Percentiles rank a stretch among this genome's conserved stretches.
These are phyloP conservation scores for Tragopan temminckii DNA, from an alignment of 2,797 vertebrate genomes.

Conservation along the genomic window DNA sequence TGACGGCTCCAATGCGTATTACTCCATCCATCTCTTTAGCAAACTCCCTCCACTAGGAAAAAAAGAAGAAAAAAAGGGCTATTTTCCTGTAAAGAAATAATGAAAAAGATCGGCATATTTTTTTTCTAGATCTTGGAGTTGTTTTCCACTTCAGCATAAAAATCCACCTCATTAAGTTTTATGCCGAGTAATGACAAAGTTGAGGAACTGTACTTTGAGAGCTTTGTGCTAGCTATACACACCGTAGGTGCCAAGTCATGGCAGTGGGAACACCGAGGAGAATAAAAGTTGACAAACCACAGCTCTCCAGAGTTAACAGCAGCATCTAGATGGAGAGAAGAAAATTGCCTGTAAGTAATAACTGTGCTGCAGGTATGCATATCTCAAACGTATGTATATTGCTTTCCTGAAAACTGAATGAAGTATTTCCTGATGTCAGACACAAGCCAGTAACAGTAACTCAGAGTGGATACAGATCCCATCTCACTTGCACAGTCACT, in stretches of 20 bases:
- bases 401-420: background rate
- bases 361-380: too few relatives aligned
- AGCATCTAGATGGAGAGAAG: conserved; percentile 84
- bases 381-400: background rate
- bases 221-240: conserved; percentile 42
- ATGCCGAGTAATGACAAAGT: background rate
- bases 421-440: background rate
- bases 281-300: conserved; percentile 99
- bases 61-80: background rate
- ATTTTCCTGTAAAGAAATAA: background rate
- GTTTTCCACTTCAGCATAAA: background rate
- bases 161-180: background rate
- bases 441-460: background rate
- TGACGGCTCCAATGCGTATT: conserved; percentile 94
- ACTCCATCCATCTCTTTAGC: conserved; percentile 97
- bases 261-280: conserved; percentile 96
- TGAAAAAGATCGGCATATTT: background rate
- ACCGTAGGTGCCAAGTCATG: conserved; percentile 96
- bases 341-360: background rate
- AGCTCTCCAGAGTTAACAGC: conserved; percentile 95
- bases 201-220: background rate
- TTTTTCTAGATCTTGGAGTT: background rate
- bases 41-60: conserved; percentile 93
- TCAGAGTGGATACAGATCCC: background rate
- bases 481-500: background rate